Evolutionary conservation across 2,797 vertebrate genomes (phyloP).

Genomic region (Notolabrus celidotus): DNA sequence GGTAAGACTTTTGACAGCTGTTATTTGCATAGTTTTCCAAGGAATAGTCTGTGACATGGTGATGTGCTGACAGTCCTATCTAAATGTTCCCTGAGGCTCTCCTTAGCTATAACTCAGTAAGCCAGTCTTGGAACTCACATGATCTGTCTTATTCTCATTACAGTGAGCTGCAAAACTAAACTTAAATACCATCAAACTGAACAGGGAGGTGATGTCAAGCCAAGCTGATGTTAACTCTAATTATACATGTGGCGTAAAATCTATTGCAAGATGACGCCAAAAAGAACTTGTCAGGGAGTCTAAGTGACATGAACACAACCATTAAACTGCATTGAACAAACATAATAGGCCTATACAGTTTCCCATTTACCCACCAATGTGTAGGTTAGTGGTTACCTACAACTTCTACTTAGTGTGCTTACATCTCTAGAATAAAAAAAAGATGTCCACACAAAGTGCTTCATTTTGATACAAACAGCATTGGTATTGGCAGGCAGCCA

Average conservation of each 20-base stretch:
- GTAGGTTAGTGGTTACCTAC: too few relatives aligned
- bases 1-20: conserved; percentile 61
- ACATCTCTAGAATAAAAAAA: too few relatives aligned
- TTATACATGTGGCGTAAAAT: background rate
- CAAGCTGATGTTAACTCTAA: conserved; percentile 15
- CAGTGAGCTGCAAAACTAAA: conserved; percentile 15
- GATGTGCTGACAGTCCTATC: conserved; percentile 61
- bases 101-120: conserved; percentile 35
- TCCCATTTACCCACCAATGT: too few relatives aligned
- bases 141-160: conserved; percentile 36
- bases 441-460: too few relatives aligned
- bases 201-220: conserved; percentile 14
- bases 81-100: conserved; percentile 43
- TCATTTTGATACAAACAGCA: too few relatives aligned
- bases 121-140: conserved; percentile 31
- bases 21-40: conserved; percentile 62
- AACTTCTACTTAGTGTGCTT: too few relatives aligned
- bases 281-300: conserved; percentile 59
- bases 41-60: conserved; percentile 57
- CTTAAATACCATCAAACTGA: conserved; percentile 14
- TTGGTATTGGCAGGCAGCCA: too few relatives aligned
- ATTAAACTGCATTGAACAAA: conserved; percentile 11
- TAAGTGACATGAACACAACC: conserved; percentile 37
- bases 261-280: too few relatives aligned
- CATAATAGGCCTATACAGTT: conserved; percentile 24